These are phyloP conservation scores for Pristionchus fissidentatus DNA, from an alignment of 2,888 invertebrate genomes.

Conservation along the genomic window DNA sequence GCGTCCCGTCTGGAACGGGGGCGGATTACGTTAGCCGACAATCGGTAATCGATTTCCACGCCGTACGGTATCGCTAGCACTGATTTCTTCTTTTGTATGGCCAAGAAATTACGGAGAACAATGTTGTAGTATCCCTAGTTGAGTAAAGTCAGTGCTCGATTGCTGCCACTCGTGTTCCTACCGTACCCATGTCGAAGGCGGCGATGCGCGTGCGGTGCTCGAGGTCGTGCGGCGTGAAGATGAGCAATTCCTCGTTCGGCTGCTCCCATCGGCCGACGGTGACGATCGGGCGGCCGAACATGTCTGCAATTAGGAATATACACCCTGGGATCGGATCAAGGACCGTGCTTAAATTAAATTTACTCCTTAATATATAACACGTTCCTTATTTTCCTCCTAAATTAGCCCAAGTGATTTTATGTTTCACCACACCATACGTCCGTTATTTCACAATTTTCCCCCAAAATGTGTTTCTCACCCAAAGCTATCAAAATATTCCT, in stretches of 20 bases:
- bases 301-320: constrained; percentile 40
- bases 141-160: not conserved
- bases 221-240: constrained; percentile 63
- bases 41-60: not conserved
- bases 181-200: constrained; percentile 71
- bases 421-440: no score
- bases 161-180: not conserved
- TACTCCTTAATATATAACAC: no score
- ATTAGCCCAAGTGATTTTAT: no score
- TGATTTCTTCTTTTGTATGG: no score
- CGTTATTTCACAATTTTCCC: no score
- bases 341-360: no score
- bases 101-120: no score
- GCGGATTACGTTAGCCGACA: not conserved
- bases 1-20: constrained; percentile 81
- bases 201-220: constrained; percentile 64
- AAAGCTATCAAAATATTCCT: not conserved
- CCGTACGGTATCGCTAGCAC: no score
- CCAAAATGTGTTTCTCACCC: no score
- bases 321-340: not conserved
- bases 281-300: constrained; percentile 33
- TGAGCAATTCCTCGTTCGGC: constrained; percentile 57
- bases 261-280: constrained; percentile 37
- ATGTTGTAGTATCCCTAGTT: no score
- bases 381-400: no score